A percentile compares a stretch with the other conserved stretches of the same genome.
Evolutionary conservation across 2,113 vertebrate genomes (phyloP).

Genomic region (Nymphicus hollandicus): DNA sequence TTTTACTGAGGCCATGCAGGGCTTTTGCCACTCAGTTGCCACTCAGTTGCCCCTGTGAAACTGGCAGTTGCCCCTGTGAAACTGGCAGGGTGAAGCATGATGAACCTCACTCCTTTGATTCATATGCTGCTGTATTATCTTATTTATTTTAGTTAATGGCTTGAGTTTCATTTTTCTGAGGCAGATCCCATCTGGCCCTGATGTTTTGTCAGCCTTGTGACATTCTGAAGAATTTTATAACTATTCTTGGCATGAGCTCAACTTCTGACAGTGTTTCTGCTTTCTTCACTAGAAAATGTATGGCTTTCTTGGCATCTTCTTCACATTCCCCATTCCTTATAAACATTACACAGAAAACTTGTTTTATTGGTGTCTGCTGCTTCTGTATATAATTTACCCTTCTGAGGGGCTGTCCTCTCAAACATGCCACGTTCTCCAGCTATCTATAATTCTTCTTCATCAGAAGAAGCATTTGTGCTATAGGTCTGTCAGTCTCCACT

Average conservation of each 20-base stretch:
- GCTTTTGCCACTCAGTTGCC: not conserved
- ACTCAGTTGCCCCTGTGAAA: not conserved
- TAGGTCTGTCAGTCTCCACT: not conserved
- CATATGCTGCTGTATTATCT: not conserved
- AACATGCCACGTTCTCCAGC: not conserved
- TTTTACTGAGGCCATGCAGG: not conserved
- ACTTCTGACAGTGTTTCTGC: slow-evolving; percentile 46
- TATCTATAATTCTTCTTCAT: not conserved
- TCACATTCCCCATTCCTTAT: not conserved
- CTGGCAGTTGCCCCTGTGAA: not conserved
- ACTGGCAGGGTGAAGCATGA: not conserved
- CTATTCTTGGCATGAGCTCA: slow-evolving; percentile 34
- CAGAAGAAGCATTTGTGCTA: not conserved
- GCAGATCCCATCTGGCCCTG: slow-evolving; percentile 55
- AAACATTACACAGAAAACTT: not conserved
- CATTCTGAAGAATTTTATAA: slow-evolving; percentile 50
- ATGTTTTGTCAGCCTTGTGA: slow-evolving; percentile 57
- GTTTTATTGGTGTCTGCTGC: not conserved
- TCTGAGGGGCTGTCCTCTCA: not conserved
- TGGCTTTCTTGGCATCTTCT: slow-evolving; percentile 44
- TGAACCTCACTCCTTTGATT: not conserved
- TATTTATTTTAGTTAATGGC: not conserved
- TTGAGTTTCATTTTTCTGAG: slow-evolving; percentile 13
- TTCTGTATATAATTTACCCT: not conserved
- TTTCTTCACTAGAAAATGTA: slow-evolving; percentile 26